Percentiles rank a stretch among this genome's conserved stretches.
These are phyloP conservation scores for Tiliqua scincoides DNA, from an alignment of 2,113 vertebrate species.

Conservation along the genomic window DNA sequence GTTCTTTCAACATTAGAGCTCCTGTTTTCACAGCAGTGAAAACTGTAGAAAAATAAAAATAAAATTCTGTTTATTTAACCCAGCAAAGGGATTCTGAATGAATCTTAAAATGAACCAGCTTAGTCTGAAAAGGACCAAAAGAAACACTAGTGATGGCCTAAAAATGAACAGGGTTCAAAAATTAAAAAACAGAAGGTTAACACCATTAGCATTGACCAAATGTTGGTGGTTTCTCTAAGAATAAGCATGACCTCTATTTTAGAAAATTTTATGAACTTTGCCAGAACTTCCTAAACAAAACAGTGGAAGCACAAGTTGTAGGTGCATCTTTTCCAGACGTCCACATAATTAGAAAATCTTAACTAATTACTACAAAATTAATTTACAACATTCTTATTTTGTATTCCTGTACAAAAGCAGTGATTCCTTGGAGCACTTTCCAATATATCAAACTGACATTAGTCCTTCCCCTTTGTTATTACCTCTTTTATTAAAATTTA, in stretches of 20 bases:
- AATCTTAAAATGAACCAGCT: too few relatives aligned
- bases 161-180: too few relatives aligned
- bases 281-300: neutral
- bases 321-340: neutral
- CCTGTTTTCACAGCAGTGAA: too few relatives aligned
- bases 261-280: neutral
- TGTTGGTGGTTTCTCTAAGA: too few relatives aligned
- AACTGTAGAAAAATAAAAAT: too few relatives aligned
- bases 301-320: neutral
- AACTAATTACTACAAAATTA: neutral
- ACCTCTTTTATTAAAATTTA: constrained; percentile 58
- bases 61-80: too few relatives aligned
- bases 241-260: neutral
- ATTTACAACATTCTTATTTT: neutral
- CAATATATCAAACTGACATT: constrained; percentile 14
- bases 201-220: too few relatives aligned
- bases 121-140: too few relatives aligned
- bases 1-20: too few relatives aligned
- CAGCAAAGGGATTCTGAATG: too few relatives aligned
- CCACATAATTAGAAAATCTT: neutral
- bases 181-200: too few relatives aligned
- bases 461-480: constrained; percentile 31
- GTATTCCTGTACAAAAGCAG: neutral
- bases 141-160: too few relatives aligned
- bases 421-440: constrained; percentile 41